Evolutionary conservation across 2,888 invertebrate genomes (phyloP).

Genomic region (Torymus texanus): DNA sequence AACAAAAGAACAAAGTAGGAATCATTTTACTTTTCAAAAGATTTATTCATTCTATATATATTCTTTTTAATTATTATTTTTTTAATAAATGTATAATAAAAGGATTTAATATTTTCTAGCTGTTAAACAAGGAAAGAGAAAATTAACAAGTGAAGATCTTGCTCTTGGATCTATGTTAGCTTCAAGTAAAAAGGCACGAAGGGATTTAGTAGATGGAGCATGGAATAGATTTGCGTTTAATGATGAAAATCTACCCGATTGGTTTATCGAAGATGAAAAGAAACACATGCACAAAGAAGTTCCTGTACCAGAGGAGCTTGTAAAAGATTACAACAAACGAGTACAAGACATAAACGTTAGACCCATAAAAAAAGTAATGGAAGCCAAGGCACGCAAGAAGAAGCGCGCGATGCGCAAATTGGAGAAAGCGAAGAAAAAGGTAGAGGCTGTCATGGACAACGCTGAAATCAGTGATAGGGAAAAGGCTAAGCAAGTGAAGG

Average conservation of each 20-base stretch:
- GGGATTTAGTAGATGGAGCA: constrained; percentile 92
- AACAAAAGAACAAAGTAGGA: constrained; percentile 78
- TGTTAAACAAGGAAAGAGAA: constrained; percentile 80
- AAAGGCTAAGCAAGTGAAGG: constrained; percentile 93
- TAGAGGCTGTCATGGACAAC: constrained; percentile 94
- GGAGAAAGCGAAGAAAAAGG: constrained; percentile 96
- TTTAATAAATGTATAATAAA: constrained; percentile 23
- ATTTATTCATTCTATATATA: constrained; percentile 15
- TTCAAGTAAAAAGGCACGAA: constrained; percentile 91
- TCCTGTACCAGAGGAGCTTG: constrained; percentile 90
- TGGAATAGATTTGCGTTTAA: constrained; percentile 97
- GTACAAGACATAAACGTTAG: constrained; percentile 92
- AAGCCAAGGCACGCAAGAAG: constrained; percentile 99
- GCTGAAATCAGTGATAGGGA: constrained; percentile 93
- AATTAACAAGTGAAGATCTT: constrained; percentile 89
- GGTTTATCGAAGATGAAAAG: constrained; percentile 96
- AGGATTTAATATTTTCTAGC: constrained; percentile 70
- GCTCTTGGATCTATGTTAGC: constrained; percentile 95
- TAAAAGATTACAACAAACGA: constrained; percentile 89
- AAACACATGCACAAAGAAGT: constrained; percentile 90
- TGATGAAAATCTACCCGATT: constrained; percentile 93
- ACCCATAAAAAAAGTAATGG: constrained; percentile 98
- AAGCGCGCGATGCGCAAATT: constrained; percentile 89
- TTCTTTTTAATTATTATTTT: constrained; percentile 3
- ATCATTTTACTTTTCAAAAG: constrained; percentile 60